A percentile compares a stretch with the other conserved stretches of the same genome.
Conservation (phyloP, 2,113 vertebrate species). For the Hemiprocne comata region DNA sequence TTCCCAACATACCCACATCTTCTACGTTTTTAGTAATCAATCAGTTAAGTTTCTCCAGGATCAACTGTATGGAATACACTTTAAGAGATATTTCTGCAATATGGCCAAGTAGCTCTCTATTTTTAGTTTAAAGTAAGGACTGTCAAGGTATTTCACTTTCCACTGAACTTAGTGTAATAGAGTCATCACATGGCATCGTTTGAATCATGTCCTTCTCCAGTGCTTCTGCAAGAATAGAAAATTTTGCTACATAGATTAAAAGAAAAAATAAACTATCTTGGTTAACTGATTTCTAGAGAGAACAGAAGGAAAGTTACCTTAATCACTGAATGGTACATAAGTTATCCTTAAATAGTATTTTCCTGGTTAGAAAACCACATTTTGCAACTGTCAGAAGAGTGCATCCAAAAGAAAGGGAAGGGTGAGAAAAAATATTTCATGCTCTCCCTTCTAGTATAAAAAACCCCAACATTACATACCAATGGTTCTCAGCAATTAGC, state of each 20-base stretch:
- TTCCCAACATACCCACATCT: background rate
- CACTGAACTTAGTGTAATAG: background rate
- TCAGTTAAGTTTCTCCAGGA: background rate
- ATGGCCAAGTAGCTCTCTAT: background rate
- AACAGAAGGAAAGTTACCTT: background rate
- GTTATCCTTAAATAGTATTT: background rate
- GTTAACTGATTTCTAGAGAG: background rate
- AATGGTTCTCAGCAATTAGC: conserved; percentile 92
- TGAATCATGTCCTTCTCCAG: background rate
- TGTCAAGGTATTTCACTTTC: background rate
- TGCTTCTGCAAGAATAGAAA: background rate
- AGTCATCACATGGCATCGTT: background rate
- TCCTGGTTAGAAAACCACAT: background rate
- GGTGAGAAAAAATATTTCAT: background rate
- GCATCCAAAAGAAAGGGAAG: background rate
- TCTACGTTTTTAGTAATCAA: background rate
- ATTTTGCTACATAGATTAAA: background rate
- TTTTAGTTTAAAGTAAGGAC: background rate
- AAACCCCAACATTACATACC: conserved; percentile 74
- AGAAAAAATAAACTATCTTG: background rate
- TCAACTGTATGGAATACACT: background rate
- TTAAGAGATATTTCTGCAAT: background rate
- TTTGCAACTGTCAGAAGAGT: background rate
- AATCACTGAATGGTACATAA: background rate
- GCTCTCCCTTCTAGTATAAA: background rate